These are phyloP conservation scores for Cebus imitator DNA, from an alignment of 2,113 vertebrate species.

Conservation along the genomic window DNA sequence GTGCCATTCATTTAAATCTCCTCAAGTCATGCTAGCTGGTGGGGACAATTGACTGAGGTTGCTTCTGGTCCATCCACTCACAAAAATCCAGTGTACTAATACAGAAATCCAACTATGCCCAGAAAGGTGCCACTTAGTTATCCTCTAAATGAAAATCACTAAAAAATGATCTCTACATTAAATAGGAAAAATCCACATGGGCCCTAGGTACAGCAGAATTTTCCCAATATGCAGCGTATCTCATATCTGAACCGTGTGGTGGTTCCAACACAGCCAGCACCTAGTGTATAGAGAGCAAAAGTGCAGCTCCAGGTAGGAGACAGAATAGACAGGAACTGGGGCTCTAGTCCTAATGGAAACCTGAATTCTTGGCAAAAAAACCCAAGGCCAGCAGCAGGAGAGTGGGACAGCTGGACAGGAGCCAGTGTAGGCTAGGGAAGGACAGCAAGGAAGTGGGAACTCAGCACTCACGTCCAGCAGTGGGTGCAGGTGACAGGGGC, in stretches of 20 bases:
- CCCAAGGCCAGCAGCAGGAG: neutral
- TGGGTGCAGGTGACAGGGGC: too few species aligned
- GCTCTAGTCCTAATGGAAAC: neutral
- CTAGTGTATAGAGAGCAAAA: neutral
- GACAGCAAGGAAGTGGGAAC: neutral
- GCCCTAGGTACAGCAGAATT: rapidly evolving
- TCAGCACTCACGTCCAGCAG: rapidly evolving
- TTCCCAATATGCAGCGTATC: neutral
- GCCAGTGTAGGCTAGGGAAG: rapidly evolving
- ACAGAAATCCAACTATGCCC: rapidly evolving
- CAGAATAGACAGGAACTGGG: neutral
- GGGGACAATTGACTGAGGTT: rapidly evolving
- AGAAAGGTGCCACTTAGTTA: too few species aligned
- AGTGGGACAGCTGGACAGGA: rapidly evolving
- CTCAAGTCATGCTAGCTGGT: neutral
- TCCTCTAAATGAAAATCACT: neutral
- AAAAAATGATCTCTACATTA: neutral
- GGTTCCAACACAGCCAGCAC: neutral
- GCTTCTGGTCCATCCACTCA: neutral
- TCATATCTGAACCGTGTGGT: neutral
- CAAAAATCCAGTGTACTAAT: neutral
- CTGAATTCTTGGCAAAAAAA: neutral
- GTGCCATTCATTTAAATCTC: neutral
- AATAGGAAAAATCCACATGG: rapidly evolving
- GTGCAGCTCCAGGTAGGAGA: neutral